Evolutionary conservation across 2,113 vertebrate species (phyloP), one percentile per base, ranked within the genome.

Genomic region (Platichthys flesus): DNA sequence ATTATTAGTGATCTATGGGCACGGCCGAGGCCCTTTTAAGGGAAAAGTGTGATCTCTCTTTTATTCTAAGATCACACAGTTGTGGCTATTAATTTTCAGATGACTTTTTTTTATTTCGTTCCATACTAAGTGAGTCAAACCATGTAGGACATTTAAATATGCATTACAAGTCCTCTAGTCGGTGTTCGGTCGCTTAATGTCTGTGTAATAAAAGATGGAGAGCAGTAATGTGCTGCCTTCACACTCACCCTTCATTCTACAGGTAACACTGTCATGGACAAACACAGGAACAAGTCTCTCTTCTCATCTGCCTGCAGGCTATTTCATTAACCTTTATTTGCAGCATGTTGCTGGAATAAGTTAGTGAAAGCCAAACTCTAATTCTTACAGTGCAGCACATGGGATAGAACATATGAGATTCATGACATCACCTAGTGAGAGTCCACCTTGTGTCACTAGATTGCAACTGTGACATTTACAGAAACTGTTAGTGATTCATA

Each of bases 61-160:
- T 89, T 81, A 75, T 85, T 85, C 71, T 69, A 18, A 83, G 79
- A 87, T 90, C 90, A 89, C 74, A 90, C 26, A 72, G 67, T 82
- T 74, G 67, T 84, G 61, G 71, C 68, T 79, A 21, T 79, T 89
- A n/a, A 89, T 88, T 90, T 87, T 74, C 82, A 76, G 70, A 76
- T 79, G 59, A 88, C 64, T 86, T 54, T 86, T 85, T 56, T 82
- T 42, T 42, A 59, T 84, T 86, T 84, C 76, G 71, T 67, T 82
- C 76, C 64, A 52, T 76, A 72, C 66, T 77, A 81, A 84, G 76
- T 65, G 54, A 70, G 42, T 73, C 74, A 57, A 51, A 69, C 60
- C 55, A 47, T 59, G 26, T 59, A 74, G 66, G 49, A 82, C 16
- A 80, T 84, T 75, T 74, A 62, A 84, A 82, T 77, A 79, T 69